Base-by-base conservation (phyloP, 2,888 invertebrate genomes). In the Carcina quercana region DNA sequence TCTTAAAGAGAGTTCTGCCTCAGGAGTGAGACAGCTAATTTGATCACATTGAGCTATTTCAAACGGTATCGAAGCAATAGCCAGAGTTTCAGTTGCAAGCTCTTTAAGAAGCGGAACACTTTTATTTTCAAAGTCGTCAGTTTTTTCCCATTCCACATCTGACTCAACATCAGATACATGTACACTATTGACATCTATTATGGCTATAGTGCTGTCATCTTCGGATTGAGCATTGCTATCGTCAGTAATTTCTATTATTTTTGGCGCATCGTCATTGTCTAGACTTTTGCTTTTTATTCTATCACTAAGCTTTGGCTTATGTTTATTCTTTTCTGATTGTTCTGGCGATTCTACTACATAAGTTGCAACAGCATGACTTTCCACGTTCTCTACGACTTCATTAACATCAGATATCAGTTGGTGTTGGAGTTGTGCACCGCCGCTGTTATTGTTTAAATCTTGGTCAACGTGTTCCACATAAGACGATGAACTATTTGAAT, bases 121-220 rank as follows among this genome's bases (percentile, higher is more conserved):
- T 26, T 58, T 49, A 32, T 71, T 50, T 24, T 60, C 47, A 22
- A 86, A 50, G 19, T 85, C 80, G 29, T 75, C 69, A 1, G 80
- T 68, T 43, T 73, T 74, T 54, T 88, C 89, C 82, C 86, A 87
- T 48, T 89, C 87, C 21, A 85, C 64, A 43, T 89, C 89, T 22
- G 87, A 87, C 47, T 89, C 87, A 20, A 85, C 65, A 43, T 89
- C 89, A 21, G 87, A 85, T 8, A 92, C 79, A 14, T 90, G 60
- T 7, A 87, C 78, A 47, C 79, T 79, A 48, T 68, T 79, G 38
- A 70, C 75, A 34, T 86, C 83, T 32, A 78, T 68, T 35, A 85
- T 53, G 31, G 70, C 61, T 22, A 75, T 44, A 19, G 47, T 47
- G 35, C 51, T 59, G 17, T 65, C 63, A 32, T 64, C 55, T 37